These are phyloP conservation scores for Camelus dromedarius DNA, from an alignment of 2,113 vertebrate genomes.

Conservation along the genomic window DNA sequence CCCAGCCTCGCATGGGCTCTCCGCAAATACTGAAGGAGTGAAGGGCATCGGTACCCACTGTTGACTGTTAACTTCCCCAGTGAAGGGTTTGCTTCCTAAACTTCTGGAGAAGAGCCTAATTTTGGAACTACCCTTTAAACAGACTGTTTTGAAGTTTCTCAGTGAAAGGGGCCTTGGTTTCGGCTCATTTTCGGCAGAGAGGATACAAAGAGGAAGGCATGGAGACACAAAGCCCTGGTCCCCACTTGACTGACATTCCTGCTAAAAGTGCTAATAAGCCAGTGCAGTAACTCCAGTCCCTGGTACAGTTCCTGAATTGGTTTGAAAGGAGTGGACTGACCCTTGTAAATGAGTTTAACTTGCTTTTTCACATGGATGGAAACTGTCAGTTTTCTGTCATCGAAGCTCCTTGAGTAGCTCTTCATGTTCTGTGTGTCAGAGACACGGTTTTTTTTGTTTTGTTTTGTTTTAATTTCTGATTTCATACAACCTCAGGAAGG, in stretches of 20 bases:
- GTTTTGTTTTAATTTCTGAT: not conserved
- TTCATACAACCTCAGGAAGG: conserved; percentile 12
- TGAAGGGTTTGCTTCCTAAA: not conserved
- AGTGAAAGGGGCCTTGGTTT: not conserved
- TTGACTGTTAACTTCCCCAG: not conserved
- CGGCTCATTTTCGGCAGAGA: conserved; percentile 19
- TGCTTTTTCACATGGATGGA: conserved; percentile 71
- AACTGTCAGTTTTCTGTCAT: conserved; percentile 75
- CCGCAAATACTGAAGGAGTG: not conserved
- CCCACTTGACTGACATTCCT: conserved; percentile 35
- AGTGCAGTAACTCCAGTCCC: not conserved
- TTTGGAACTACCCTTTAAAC: conserved; percentile 5
- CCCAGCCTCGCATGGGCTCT: not conserved
- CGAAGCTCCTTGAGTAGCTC: not conserved
- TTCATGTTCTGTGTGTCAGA: not conserved
- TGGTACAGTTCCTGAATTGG: not conserved
- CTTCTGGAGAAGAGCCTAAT: not conserved
- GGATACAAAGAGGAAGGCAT: not conserved
- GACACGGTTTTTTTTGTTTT: not conserved
- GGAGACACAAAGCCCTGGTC: not conserved
- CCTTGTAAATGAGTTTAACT: conserved; percentile 79
- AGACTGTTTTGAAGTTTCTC: conserved; percentile 35
- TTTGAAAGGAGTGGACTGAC: conserved; percentile 72
- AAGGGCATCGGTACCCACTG: rapidly evolving
- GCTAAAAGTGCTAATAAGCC: conserved; percentile 69